phyloP scores from a whole-genome alignment of 1,140 invertebrate species.

The Phymorhynchus buccinoides region DNA sequence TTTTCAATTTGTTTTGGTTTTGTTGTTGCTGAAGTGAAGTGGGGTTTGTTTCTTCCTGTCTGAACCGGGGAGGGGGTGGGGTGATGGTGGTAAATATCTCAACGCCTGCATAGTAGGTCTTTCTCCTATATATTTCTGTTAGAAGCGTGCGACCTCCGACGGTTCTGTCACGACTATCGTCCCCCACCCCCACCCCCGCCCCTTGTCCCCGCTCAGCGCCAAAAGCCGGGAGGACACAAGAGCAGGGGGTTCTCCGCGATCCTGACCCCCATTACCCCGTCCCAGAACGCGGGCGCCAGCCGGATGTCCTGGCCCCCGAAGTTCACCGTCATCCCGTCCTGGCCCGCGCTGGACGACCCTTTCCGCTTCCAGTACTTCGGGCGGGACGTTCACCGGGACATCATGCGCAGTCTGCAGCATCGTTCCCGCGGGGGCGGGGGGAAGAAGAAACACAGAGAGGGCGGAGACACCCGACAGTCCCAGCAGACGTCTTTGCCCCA shows the following conservation, averaged over 20 bases:
- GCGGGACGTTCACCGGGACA: neutral
- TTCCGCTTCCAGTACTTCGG: conserved; percentile 18
- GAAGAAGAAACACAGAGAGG: neutral
- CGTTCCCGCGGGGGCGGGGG: neutral
- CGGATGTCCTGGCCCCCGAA: neutral
- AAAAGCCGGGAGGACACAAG: neutral
- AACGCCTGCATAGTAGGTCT: too few species aligned
- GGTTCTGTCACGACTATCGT: too few species aligned
- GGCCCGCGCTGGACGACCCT: conserved; percentile 6
- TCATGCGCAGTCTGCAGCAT: conserved; percentile 7
- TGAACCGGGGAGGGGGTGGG: too few species aligned
- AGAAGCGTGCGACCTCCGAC: too few species aligned
- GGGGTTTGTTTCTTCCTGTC: too few species aligned
- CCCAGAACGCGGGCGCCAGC: neutral
- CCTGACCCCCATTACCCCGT: neutral
- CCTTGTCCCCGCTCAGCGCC: neutral
- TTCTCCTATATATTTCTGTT: too few species aligned
- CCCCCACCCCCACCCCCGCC: too few species aligned
- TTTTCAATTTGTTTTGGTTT: too few species aligned
- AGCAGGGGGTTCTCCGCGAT: neutral
- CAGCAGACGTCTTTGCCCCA: neutral
- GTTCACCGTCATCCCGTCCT: neutral
- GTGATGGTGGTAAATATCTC: too few species aligned
- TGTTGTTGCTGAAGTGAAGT: too few species aligned
- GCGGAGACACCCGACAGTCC: neutral